Percentiles rank a stretch among this genome's conserved stretches.
phyloP scores from a whole-genome alignment of 2,888 invertebrate species.

The Morpho achilles region DNA sequence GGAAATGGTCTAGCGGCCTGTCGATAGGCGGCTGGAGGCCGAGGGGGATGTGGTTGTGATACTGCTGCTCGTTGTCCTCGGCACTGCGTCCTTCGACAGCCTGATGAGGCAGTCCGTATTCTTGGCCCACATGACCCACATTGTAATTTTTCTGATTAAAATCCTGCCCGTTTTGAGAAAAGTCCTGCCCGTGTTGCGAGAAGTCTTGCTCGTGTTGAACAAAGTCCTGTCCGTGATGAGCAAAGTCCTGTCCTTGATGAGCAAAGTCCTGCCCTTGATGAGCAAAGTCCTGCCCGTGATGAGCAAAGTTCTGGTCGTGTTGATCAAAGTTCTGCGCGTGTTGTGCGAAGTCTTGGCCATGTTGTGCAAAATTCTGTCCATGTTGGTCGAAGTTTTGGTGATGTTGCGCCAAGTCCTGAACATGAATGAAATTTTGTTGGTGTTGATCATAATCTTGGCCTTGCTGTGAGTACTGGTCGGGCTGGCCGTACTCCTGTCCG shows the following conservation, averaged over 20 bases:
- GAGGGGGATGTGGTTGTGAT: conserved; percentile 67
- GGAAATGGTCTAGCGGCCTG: conserved; percentile 67
- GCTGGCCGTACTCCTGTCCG: conserved; percentile 29
- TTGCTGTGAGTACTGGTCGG: conserved; percentile 31
- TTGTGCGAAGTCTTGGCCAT: conserved; percentile 10
- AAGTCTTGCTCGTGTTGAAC: conserved; percentile 32
- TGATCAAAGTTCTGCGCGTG: conserved; percentile 24
- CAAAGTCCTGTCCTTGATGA: conserved; percentile 31
- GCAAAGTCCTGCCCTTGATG: conserved; percentile 35
- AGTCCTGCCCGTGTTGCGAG: conserved; percentile 31
- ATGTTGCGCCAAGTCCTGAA: conserved; percentile 20
- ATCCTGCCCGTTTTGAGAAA: conserved; percentile 30
- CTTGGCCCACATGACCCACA: conserved; percentile 33
- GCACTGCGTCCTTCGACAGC: conserved; percentile 59
- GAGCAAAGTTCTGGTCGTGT: conserved; percentile 27
- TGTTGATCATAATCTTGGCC: conserved; percentile 14
- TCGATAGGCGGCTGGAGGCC: conserved; percentile 67
- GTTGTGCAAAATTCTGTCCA: conserved; percentile 13
- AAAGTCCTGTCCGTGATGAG: conserved; percentile 31
- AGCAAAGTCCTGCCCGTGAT: conserved; percentile 31
- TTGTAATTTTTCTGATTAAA: conserved; percentile 27
- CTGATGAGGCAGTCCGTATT: conserved; percentile 58
- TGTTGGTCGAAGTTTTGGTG: conserved; percentile 30
- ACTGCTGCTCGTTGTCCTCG: conserved; percentile 47
- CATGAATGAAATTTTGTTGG: conserved; percentile 2